phyloP scores from a whole-genome alignment of 2,888 invertebrate species.

The Molorchus minor region DNA sequence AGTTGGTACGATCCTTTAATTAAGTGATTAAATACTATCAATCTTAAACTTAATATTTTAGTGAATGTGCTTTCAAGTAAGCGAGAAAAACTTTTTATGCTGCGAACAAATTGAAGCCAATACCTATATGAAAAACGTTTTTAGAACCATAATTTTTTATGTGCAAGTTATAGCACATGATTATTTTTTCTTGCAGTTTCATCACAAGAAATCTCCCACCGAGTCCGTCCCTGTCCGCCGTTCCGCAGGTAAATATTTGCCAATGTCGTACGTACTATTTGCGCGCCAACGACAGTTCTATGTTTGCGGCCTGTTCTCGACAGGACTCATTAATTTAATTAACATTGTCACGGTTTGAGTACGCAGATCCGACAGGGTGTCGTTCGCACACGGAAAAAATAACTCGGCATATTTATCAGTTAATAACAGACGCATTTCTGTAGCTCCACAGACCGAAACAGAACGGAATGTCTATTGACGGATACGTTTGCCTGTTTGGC shows the following conservation, averaged over 20 bases:
- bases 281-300: conserved; percentile 27
- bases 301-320: conserved; percentile 29
- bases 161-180: not conserved
- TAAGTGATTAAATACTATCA: too few species aligned
- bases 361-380: conserved; percentile 20
- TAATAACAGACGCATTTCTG: conserved; percentile 22
- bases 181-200: not conserved
- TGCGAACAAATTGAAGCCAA: too few species aligned
- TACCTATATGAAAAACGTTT: not conserved
- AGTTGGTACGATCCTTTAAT: too few species aligned
- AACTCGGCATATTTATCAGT: conserved; percentile 11
- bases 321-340: conserved; percentile 36
- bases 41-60: too few species aligned
- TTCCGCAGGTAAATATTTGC: conserved; percentile 32
- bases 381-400: conserved; percentile 13
- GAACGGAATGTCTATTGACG: conserved; percentile 4
- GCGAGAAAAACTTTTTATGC: too few species aligned
- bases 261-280: conserved; percentile 29
- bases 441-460: conserved; percentile 4
- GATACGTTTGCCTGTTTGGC: too few species aligned
- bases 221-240: conserved; percentile 18
- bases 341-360: conserved; percentile 27
- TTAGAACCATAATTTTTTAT: not conserved
- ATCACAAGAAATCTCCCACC: not conserved
- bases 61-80: too few species aligned